phyloP scores from a whole-genome alignment of 2,888 invertebrate species.

The Nephrotoma appendiculata region DNA sequence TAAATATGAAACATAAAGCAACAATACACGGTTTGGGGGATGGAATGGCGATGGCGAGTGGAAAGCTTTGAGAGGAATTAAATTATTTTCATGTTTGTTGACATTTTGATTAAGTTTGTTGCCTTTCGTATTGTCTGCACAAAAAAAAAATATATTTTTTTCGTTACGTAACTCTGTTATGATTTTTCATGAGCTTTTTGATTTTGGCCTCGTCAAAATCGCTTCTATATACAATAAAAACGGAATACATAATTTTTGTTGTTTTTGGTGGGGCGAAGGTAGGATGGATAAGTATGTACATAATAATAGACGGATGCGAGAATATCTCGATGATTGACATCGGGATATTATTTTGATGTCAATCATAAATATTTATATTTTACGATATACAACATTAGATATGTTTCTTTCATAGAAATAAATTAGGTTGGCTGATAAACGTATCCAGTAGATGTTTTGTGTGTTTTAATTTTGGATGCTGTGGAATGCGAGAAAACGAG shows the following conservation, averaged over 20 bases:
- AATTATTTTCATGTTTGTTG: background rate
- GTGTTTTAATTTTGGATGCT: no score
- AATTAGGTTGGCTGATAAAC: no score
- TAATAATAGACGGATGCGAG: background rate
- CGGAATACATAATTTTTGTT: background rate
- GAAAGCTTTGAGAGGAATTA: background rate
- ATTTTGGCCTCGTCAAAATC: background rate
- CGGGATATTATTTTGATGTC: background rate
- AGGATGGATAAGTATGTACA: background rate
- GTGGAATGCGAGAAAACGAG: no score
- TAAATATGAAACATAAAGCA: background rate
- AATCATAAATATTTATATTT: background rate
- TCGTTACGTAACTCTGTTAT: background rate
- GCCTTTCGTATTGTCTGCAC: background rate
- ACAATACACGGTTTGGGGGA: background rate
- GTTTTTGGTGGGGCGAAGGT: background rate
- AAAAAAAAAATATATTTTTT: background rate
- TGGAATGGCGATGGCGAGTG: background rate
- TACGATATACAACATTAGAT: no score
- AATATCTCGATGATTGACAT: background rate
- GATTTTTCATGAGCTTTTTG: background rate
- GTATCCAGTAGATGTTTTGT: no score
- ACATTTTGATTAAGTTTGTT: background rate
- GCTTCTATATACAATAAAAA: background rate
- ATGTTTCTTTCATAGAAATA: no score